These are phyloP conservation scores for Tipula lateralis DNA, from an alignment of 2,888 invertebrate genomes.

Conservation along the genomic window DNA sequence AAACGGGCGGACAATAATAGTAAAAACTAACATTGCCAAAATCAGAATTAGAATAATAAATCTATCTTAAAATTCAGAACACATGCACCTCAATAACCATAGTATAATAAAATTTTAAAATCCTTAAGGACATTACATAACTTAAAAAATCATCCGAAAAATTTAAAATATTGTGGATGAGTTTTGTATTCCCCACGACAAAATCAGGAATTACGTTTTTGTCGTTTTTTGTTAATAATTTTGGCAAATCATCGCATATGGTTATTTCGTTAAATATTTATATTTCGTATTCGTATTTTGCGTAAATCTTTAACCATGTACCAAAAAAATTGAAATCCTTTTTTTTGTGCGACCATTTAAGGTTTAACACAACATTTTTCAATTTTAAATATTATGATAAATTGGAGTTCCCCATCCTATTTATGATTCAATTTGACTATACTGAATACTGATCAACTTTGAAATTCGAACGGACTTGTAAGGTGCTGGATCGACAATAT, in stretches of 20 bases:
- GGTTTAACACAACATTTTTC: too few relatives aligned
- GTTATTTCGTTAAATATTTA: neutral
- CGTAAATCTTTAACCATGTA: neutral
- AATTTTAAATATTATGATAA: too few relatives aligned
- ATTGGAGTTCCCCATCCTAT: too few relatives aligned
- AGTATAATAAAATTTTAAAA: neutral
- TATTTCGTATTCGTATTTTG: neutral
- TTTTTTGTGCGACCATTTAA: too few relatives aligned
- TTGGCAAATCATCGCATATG: constrained; percentile 24
- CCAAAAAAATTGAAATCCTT: neutral
- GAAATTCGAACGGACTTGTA: too few relatives aligned
- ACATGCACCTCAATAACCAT: neutral
- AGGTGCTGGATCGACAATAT: too few relatives aligned
- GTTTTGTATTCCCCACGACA: neutral
- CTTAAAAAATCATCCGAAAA: neutral
- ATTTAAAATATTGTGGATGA: neutral
- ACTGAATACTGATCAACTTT: too few relatives aligned
- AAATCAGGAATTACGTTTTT: constrained; percentile 3
- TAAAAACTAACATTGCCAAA: neutral
- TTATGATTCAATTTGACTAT: too few relatives aligned
- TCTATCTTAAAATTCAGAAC: constrained; percentile 1
- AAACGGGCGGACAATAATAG: neutral
- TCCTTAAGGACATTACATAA: neutral
- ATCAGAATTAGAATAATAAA: neutral
- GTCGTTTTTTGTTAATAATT: neutral